Base-by-base conservation (phyloP, 2,888 invertebrate genomes). In the Nemoura dubitans region DNA sequence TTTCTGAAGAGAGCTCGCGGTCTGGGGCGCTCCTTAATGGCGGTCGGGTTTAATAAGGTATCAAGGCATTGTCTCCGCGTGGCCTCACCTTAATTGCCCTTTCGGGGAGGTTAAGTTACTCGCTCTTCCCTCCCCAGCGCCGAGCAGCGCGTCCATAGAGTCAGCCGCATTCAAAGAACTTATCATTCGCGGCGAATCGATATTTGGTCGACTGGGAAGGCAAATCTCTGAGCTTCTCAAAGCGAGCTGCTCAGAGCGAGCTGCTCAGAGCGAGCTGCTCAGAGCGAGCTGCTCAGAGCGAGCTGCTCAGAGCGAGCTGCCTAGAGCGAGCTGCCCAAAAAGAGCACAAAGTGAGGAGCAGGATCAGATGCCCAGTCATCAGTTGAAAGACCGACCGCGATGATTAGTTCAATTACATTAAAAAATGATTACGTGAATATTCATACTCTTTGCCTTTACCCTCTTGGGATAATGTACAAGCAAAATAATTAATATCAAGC, bases 51-150 rank as follows among this genome's bases (percentile, higher is more conserved):
- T 86, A 86, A 86, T 85, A 83, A 25, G 43, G 84, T 86, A 86
- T 86, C 86, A 85, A 83, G 21, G 76, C 84, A 83, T 83, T 83
- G 81, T 86, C 86, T 82, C 36, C 78, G 86, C 86, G 82, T 81
- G 81, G 76, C 5, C 29, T 29, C 81, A 42, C 86, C 36, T 42
- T 86, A 86, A 86, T 86, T 86, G 82, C 86, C 86, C 82, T 86
- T 81, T 86, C 27, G 30, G 86, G 25, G 83, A 83, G 83, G 82
- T 82, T 82, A 82, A 82, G 27, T 82, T 82, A 30, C 78, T 78
- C 78, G 26, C n/a, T 21, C 7, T 78, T 6, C 78, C 78, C 10
- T 78, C 5, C 78, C 26, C 27, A 10, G n/a, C 78, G 14, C 78
- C 26, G 26, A 25, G 26, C 7, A 27, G 25, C 6, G 1, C 10